Evolutionary conservation across 2,113 vertebrate genomes (phyloP), one percentile per base, ranked within the genome.

Genomic region (Helogale parvula): DNA sequence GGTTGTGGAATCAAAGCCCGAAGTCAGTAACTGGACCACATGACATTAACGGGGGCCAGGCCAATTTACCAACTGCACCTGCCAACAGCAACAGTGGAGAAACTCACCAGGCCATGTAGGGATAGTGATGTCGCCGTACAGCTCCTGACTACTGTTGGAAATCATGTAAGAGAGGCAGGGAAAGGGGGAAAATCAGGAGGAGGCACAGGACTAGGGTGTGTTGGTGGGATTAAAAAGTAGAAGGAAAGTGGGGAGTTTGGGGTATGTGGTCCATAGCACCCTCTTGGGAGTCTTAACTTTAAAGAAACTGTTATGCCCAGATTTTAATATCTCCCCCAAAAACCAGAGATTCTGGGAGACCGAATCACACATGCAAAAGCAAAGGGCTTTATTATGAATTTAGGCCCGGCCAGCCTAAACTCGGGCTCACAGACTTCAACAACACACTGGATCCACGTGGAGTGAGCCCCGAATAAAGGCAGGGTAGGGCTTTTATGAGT

Each of bases 231-330:
- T 63, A 13, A 5, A 13, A n/a, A 14, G 13, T 0, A 13, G 14
- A 33, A 83, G 31, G 41, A 15, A 21, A 65, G 14, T 2, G 35
- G 1, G 68, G 7, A 10, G 5, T 29, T 38, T 52, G 74, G 6
- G 52, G 7, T 9, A 7, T 7, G 1, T 38, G 38, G 13, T 25
- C 76, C 82, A 60, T 0, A 63, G 47, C 0, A 0, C 25, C 65
- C 33, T 63, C 41, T 54, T 80, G 54, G 45, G 50, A 33, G 65
- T 82, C 14, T 31, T 65, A 25, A 66, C 54, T 88, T 77, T 13
- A n/a, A 33, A 41, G 76, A 92, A 54, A n/a, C n/a, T n/a, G n/a
- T n/a, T n/a, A n/a, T n/a, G n/a, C n/a, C n/a, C n/a, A n/a, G n/a
- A n/a, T n/a, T n/a, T n/a, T n/a, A n/a, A n/a, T n/a, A n/a, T n/a